Base-by-base conservation (phyloP, 1,140 invertebrate species). In the Pectinophora gossypiella region DNA sequence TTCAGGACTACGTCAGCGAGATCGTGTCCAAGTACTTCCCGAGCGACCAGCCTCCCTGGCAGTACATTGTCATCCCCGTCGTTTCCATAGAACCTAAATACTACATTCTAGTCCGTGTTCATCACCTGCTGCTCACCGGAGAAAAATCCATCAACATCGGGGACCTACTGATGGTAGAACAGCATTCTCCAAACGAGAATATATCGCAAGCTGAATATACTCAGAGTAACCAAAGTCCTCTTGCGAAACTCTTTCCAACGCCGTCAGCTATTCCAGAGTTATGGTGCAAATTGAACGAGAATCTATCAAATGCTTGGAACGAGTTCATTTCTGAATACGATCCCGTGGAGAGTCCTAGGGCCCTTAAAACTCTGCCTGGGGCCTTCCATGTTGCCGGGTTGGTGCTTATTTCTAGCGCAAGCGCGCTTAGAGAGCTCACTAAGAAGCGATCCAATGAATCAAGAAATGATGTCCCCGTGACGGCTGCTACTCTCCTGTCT, bases 261-360 rank as follows among this genome's bases (percentile, higher is more conserved):
- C 93, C 93, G 0, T 89, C 89, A 22, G 91, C 93, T 35, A 88
- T 95, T 13, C 91, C 91, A 10, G 88, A 90, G 44, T 84, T 95
- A 3, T 91, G 91, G 65, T 89, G 91, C 32, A 92, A 92, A 59
- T 56, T 95, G 7, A 89, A 89, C 9, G 91, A 94, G 60, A 91
- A 90, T 38, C 84, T 94, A 16, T 91, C 92, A 13, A 95, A 95
- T 50, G 85, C 89, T 22, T 96, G 94, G 94, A 95, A 95, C 61
- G 93, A 95, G 62, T 93, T 95, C 54, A 90, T 95, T 9, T 92
- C 90, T 38, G 91, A 92, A 59, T 94, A 94, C 59, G 94, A 96
- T 76, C 94, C 94, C 0, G 77, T 92, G 1, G 93, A 95, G 63
- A 91, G 92, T 38, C 91, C 92, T 0, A 88, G 92, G 53, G 85